phyloP scores from a whole-genome alignment of 2,113 vertebrate species.

The Crotophaga sulcirostris region DNA sequence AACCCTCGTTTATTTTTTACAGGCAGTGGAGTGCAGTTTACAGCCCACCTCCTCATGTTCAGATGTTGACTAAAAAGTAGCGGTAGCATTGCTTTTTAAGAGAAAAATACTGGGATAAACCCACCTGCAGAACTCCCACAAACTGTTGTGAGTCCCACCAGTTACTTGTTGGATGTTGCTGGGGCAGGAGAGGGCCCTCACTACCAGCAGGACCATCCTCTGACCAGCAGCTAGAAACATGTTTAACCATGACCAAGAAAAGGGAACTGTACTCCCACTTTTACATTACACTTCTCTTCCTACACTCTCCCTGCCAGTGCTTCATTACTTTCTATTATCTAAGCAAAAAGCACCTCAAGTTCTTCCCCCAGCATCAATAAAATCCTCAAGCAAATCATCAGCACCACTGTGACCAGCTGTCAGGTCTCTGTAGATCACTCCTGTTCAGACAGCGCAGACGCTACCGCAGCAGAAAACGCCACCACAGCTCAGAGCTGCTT shows the following conservation, averaged over 20 bases:
- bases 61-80: not conserved
- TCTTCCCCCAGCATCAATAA: not conserved
- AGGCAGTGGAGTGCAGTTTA: not conserved
- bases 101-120: not conserved
- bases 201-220: not conserved
- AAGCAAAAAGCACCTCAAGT: not conserved
- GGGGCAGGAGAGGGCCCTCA: not conserved
- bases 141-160: not conserved
- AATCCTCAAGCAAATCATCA: not conserved
- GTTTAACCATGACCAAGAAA: fast-evolving
- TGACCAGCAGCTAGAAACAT: fast-evolving
- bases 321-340: not conserved
- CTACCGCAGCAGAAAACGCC: not conserved
- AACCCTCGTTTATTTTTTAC: not conserved
- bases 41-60: not conserved
- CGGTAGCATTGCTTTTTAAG: not conserved
- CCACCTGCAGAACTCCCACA: not conserved
- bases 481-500: not conserved
- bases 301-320: not conserved
- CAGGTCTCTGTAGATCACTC: not conserved
- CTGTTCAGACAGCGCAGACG: fast-evolving
- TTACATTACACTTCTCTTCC: not conserved
- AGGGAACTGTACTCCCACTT: fast-evolving
- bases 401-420: not conserved
- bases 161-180: not conserved